phyloP scores from a whole-genome alignment of 2,888 invertebrate genomes.

The Amblyjoppa proteus region DNA sequence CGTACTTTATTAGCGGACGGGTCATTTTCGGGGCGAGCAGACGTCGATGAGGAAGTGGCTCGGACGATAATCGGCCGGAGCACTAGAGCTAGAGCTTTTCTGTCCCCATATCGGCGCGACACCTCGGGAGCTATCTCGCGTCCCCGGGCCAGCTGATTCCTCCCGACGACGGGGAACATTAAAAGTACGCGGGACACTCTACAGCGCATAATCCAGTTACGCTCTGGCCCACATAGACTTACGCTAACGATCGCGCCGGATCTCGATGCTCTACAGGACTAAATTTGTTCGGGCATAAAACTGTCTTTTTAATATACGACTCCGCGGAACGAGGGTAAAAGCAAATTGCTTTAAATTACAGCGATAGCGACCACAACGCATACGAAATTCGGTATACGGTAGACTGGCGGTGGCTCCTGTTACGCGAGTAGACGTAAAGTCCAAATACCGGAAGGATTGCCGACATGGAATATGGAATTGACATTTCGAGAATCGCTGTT shows the following conservation, averaged over 20 bases:
- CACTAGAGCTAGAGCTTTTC: slow-evolving; percentile 20
- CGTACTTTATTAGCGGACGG: slow-evolving; percentile 61
- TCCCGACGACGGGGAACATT: slow-evolving; percentile 1
- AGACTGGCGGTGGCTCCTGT: not conserved
- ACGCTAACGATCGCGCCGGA: not conserved
- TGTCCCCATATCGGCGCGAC: not conserved
- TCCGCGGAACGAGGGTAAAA: not conserved
- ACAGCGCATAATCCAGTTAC: slow-evolving; percentile 19
- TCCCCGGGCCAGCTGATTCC: not conserved
- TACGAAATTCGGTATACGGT: not conserved
- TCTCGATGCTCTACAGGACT: not conserved
- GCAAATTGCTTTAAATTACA: not conserved
- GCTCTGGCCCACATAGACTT: slow-evolving; percentile 17
- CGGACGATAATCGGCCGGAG: slow-evolving; percentile 47
- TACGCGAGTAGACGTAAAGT: no score
- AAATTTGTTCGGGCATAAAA: not conserved
- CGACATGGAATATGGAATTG: no score
- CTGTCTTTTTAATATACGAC: not conserved
- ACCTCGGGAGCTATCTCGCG: slow-evolving; percentile 1
- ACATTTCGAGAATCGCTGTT: no score
- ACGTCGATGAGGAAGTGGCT: slow-evolving; percentile 57
- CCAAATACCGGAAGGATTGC: no score
- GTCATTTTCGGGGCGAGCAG: slow-evolving; percentile 59
- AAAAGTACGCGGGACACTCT: not conserved
- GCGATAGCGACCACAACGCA: not conserved